phyloP scores from a whole-genome alignment of 2,797 vertebrate species.

The Oreochromis mossambicus region DNA sequence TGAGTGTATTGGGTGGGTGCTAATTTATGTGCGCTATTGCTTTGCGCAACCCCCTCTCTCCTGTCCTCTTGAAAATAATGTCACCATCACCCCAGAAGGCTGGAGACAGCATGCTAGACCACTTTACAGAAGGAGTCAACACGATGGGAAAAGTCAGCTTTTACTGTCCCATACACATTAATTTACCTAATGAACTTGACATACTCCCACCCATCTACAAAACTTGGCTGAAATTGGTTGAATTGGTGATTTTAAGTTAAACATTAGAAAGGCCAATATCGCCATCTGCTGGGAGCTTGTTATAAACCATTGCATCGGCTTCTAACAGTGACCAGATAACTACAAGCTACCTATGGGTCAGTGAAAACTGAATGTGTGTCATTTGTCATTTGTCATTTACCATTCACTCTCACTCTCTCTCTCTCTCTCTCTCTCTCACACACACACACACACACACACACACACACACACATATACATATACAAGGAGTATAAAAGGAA shows the following conservation, averaged over 20 bases:
- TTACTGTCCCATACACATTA: background rate
- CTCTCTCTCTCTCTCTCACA: too few species aligned
- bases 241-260: background rate
- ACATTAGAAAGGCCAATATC: background rate
- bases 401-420: background rate
- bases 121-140: background rate
- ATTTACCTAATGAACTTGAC: background rate
- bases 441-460: too few species aligned
- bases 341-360: background rate
- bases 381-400: background rate
- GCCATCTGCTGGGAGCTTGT: background rate
- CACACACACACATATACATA: rapidly evolving
- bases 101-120: background rate
- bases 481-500: too few species aligned
- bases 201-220: background rate
- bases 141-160: background rate
- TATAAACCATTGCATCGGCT: background rate
- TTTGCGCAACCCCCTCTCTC: background rate
- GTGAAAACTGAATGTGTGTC: background rate
- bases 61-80: background rate
- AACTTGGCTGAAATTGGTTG: background rate
- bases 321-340: background rate
- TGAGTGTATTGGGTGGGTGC: constrained; percentile 40
- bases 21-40: constrained; percentile 56
- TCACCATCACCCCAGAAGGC: background rate